Percentiles rank a stretch among this genome's conserved stretches.
Evolutionary conservation across 92 coral and sea anemone species (phyloP).

Genomic region (Umimayanthus chanpuru): DNA sequence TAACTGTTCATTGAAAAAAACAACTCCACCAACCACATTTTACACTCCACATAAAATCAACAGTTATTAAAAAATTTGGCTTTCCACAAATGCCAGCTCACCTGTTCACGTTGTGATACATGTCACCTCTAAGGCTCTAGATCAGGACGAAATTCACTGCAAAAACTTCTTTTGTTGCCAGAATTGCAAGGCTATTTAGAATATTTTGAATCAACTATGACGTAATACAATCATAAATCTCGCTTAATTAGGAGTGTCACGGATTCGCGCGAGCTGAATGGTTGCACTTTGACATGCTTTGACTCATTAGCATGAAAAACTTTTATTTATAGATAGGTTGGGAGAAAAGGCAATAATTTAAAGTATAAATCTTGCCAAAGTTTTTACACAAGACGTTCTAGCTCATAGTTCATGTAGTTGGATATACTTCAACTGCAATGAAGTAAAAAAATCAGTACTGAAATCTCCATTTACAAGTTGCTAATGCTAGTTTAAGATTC

Average conservation of each 20-base stretch:
- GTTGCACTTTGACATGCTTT: no score
- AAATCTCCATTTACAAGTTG: no score
- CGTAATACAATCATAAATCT: neutral
- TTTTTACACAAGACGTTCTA: no score
- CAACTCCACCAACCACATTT: neutral
- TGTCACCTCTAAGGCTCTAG: neutral
- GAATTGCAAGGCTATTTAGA: neutral
- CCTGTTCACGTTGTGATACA: constrained; percentile 4
- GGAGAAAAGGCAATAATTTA: no score
- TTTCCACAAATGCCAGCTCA: neutral
- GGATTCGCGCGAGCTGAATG: neutral
- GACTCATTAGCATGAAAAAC: no score
- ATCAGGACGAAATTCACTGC: neutral
- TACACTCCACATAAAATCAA: neutral
- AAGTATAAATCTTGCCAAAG: no score
- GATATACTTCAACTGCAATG: no score
- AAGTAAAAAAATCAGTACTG: no score
- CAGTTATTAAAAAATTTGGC: neutral
- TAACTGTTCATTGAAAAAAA: neutral
- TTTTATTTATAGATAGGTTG: no score
- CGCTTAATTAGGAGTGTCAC: neutral
- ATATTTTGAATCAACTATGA: neutral
- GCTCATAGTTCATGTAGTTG: no score
- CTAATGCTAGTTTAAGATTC: no score
- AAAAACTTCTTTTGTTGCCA: neutral